Conservation (phyloP, 2,113 vertebrate species). For the Poecilia latipinna region DNA sequence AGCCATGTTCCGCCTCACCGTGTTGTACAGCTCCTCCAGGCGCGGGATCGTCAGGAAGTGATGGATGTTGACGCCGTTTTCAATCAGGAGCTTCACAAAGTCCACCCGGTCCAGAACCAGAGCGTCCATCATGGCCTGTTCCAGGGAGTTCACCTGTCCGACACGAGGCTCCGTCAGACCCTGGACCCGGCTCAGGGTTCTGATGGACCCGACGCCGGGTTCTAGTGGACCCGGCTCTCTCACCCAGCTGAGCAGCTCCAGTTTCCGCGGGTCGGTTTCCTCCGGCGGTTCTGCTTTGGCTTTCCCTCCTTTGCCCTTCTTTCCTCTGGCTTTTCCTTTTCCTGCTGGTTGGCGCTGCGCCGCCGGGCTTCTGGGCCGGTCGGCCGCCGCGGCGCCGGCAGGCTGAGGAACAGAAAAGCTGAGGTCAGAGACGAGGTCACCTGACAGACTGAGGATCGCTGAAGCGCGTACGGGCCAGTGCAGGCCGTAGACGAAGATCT, state of each 20-base stretch:
- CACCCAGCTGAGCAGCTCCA: conserved; percentile 95
- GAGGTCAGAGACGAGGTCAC: not conserved
- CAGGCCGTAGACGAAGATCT: conserved; percentile 95
- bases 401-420: conserved; percentile 75
- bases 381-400: conserved; percentile 78
- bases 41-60: conserved; percentile 96
- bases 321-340: conserved; percentile 87
- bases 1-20: conserved; percentile 72
- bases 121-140: conserved; percentile 98
- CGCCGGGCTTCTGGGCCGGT: conserved; percentile 85
- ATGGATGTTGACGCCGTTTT: conserved; percentile 98
- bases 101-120: conserved; percentile 94
- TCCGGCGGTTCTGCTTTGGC: conserved; percentile 88
- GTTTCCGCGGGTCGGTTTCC: conserved; percentile 94
- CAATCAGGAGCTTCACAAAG: conserved; percentile 97
- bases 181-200: not conserved
- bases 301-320: conserved; percentile 86
- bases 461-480: conserved; percentile 88
- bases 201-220: no score
- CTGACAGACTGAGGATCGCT: not conserved
- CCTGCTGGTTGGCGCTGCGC: conserved; percentile 73
- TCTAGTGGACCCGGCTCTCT: not conserved
- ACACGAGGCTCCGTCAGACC: conserved; percentile 72
- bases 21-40: conserved; percentile 97
- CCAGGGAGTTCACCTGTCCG: conserved; percentile 91